Percentiles rank a stretch among this genome's conserved stretches.
Evolutionary conservation across 2,797 vertebrate genomes (phyloP).

Genomic region (Onychomys torridus): DNA sequence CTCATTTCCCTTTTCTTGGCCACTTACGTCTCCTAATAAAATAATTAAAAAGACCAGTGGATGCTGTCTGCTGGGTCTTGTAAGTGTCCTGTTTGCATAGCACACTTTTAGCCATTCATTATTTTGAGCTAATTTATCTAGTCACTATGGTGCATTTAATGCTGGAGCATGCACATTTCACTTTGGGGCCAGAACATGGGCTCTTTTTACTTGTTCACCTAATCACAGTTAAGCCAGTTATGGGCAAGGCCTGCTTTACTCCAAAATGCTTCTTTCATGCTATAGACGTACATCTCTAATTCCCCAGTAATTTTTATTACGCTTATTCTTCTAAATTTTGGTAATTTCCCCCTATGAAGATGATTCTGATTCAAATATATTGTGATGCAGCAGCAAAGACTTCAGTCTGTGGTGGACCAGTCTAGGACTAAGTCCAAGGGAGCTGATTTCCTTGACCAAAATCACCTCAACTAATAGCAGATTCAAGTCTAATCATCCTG

Average conservation of each 20-base stretch:
- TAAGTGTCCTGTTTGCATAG: neutral
- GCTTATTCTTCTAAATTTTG: slow-evolving; percentile 42
- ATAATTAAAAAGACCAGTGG: neutral
- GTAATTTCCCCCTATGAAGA: neutral
- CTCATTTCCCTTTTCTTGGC: neutral
- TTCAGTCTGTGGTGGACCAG: slow-evolving; percentile 28
- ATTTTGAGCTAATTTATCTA: slow-evolving; percentile 19
- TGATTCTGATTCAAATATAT: slow-evolving; percentile 40
- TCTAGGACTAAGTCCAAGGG: slow-evolving; percentile 40
- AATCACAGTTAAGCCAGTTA: slow-evolving; percentile 47
- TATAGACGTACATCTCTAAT: neutral
- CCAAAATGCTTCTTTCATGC: slow-evolving; percentile 41
- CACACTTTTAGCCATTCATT: slow-evolving; percentile 18
- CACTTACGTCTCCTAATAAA: slow-evolving; percentile 28
- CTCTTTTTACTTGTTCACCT: slow-evolving; percentile 23
- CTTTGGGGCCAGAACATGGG: slow-evolving; percentile 4
- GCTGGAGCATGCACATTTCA: slow-evolving; percentile 39
- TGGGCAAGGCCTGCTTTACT: neutral
- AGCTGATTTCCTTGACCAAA: slow-evolving; percentile 58
- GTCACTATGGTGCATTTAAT: slow-evolving; percentile 24
- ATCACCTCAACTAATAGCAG: neutral
- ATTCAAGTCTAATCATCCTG: slow-evolving; percentile 9
- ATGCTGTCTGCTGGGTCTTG: neutral
- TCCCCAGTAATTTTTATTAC: slow-evolving; percentile 13
- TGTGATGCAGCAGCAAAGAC: neutral